These are phyloP conservation scores for Rynchops niger DNA, from an alignment of 2,113 vertebrate genomes.

Conservation along the genomic window DNA sequence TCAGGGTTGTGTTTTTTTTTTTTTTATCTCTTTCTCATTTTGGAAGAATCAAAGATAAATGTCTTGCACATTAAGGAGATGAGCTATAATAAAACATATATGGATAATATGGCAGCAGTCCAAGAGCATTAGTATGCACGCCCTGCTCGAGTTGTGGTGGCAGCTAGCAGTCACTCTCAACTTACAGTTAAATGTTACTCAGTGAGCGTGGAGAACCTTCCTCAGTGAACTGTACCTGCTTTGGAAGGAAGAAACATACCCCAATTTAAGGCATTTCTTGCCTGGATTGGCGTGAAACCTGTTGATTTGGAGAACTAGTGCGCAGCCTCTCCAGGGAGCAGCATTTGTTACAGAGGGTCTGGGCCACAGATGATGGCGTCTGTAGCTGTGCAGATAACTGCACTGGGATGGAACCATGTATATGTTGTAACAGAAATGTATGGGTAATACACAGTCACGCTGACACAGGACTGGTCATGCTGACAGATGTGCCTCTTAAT, in stretches of 20 bases:
- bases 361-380: background rate
- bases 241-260: background rate
- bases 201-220: background rate
- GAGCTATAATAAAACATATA: slow-evolving; percentile 45
- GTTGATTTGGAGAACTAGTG: background rate
- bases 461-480: background rate
- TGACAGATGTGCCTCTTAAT: background rate
- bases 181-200: background rate
- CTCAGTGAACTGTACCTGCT: background rate
- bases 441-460: accelerated
- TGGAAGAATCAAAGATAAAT: slow-evolving; percentile 55
- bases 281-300: background rate
- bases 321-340: background rate
- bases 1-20: background rate
- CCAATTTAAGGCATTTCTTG: background rate
- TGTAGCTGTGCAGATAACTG: background rate
- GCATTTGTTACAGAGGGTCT: accelerated
- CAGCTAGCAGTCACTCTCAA: slow-evolving; percentile 28
- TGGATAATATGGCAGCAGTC: slow-evolving; percentile 46
- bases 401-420: background rate
- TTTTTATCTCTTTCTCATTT: background rate
- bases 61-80: slow-evolving; percentile 46
- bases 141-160: background rate
- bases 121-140: slow-evolving; percentile 35
- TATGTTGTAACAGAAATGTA: accelerated